phyloP scores from a whole-genome alignment of 2,797 vertebrate genomes.

The Ispidina picta region DNA sequence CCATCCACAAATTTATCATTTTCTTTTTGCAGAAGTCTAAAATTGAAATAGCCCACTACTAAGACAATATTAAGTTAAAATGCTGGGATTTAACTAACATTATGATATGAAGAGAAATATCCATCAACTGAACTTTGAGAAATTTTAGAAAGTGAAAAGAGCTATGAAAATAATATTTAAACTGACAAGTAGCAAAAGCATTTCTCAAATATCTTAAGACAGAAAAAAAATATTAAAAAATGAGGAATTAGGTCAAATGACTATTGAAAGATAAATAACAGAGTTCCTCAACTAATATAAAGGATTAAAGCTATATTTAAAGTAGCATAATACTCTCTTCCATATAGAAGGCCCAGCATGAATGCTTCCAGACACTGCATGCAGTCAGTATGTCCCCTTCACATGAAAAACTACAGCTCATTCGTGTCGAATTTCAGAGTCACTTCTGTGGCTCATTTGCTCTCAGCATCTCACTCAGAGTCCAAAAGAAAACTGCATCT shows the following conservation, averaged over 20 bases:
- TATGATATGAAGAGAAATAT: background rate
- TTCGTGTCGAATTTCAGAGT: background rate
- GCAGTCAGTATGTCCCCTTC: background rate
- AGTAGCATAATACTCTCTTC: background rate
- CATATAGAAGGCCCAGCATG: background rate
- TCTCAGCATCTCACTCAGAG: background rate
- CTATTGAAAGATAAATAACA: background rate
- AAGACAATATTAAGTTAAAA: background rate
- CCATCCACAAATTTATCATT: background rate
- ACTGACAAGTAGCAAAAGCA: background rate
- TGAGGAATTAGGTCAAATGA: background rate
- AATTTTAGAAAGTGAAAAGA: background rate
- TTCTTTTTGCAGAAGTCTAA: background rate
- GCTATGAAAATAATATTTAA: background rate
- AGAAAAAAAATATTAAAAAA: background rate
- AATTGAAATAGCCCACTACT: background rate
- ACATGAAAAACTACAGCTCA: accelerated
- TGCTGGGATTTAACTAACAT: background rate
- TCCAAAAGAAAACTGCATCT: background rate
- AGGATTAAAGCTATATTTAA: background rate
- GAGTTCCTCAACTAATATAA: background rate
- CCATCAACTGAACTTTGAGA: background rate
- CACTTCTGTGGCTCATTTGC: background rate
- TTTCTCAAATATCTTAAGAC: background rate
- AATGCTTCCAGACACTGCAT: background rate